Base-by-base conservation (phyloP, 2,888 invertebrate species). In the Phytoseiulus persimilis region DNA sequence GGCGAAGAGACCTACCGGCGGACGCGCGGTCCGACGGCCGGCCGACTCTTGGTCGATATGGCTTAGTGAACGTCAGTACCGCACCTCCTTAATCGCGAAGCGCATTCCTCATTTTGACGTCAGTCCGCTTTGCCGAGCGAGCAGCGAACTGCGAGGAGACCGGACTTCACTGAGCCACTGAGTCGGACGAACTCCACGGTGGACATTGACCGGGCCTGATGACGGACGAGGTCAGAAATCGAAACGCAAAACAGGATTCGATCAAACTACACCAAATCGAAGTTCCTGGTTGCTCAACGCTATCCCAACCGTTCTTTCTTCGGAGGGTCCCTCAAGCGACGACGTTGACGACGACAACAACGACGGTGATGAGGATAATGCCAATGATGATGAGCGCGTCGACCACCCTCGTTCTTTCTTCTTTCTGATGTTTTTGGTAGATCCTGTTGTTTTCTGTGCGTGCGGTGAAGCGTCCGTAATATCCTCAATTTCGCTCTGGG, bases 71-170 rank as follows among this genome's bases (percentile, higher is more conserved):
- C 33, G 32, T 31, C 33, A n/a, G 87, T 87, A 87, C 32, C 32
- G 87, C 87, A 87, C 87, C 87, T 31, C 87, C 87, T 33, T 87
- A 87, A 87, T 87, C 87, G 87, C 65, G 65, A 28, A 65, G 65
- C 65, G 65, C 65, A 65, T 65, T 65, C 65, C 65, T 65, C 65
- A 65, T 65, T 65, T 65, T 65, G 65, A 28, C 65, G 65, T 65
- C 65, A 65, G 65, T 65, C 65, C 65, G 65, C 65, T 65, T 18
- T 23, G 65, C 65, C 65, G 18, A 11, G 5, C 65, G 65, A 65
- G 28, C 65, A 28, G 65, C 18, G 28, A 65, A 65, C 65, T 65
- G 65, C 65, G 65, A 65, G 65, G 5, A 2, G 18, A 65, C 1
- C 5, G 65, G 65, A 65, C 65, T 14, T 14, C 11, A 6, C 39